These are phyloP conservation scores for Mormyrus lacerda DNA, from an alignment of 2,113 vertebrate genomes.

Conservation along the genomic window DNA sequence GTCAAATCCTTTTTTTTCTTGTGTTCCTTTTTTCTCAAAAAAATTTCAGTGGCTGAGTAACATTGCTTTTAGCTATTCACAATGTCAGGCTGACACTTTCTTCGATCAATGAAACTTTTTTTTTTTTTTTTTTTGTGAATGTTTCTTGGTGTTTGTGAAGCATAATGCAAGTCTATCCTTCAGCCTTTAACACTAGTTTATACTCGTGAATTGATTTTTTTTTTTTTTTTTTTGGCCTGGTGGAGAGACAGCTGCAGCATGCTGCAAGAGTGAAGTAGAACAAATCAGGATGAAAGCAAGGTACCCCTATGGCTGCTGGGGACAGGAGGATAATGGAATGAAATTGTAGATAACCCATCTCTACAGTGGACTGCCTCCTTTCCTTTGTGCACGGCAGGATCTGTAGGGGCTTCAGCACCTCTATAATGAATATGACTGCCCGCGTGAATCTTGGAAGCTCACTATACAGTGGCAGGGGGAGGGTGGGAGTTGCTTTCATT, in stretches of 20 bases:
- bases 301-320: conserved; percentile 38
- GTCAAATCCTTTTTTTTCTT: conserved; percentile 32
- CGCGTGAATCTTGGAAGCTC: conserved; percentile 32
- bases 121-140: neutral
- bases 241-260: conserved; percentile 31
- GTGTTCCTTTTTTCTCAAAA: neutral
- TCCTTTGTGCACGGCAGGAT: conserved; percentile 33
- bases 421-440: conserved; percentile 50
- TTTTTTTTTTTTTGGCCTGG: neutral
- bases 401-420: conserved; percentile 29
- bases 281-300: conserved; percentile 48
- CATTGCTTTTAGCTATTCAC: neutral
- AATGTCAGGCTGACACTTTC: neutral
- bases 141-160: neutral
- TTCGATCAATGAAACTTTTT: neutral
- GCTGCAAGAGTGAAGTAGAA: conserved; percentile 23
- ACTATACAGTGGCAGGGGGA: conserved; percentile 15
- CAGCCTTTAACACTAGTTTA: neutral
- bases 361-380: conserved; percentile 40
- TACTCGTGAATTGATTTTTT: neutral
- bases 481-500: conserved; percentile 46
- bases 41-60: neutral
- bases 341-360: conserved; percentile 41
- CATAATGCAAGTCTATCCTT: neutral
- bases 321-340: conserved; percentile 47